Evolutionary conservation across 2,797 vertebrate genomes (phyloP), one percentile per base, ranked within the genome.

Genomic region (Gorsachius magnificus): DNA sequence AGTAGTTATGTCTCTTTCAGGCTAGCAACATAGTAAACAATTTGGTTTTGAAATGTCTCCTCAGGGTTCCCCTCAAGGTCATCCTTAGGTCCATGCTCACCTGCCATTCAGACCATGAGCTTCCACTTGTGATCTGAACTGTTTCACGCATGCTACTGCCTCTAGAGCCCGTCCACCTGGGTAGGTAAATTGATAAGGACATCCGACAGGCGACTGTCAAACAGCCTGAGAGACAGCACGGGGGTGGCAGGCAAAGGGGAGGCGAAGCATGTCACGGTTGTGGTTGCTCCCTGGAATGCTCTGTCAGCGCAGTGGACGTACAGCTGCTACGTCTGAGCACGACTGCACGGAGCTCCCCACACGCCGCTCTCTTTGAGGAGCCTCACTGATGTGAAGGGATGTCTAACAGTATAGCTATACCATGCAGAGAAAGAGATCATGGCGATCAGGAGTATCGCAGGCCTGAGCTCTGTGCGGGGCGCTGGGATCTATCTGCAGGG

Each of bases 281-380:
- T 17, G 41, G 36, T n/a, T 78, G 80, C 41, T 88, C 35, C 69
- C 50, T 36, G 50, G 89, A 89, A 71, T 0, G 2, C 18, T 50
- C n/a, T 70, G 43, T 46, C 57, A 92, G 71, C 86, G 72, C 38
- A 7, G 1, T 50, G 54, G 54, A 75, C 45, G 15, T 33, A 16
- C 6, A 61, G 74, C 43, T 66, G 78, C 63, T 51, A 11, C 54
- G n/a, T 21, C 38, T 31, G 50, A 87, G 54, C 41, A 35, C 1
- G 8, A 38, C 4, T 41, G 51, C 43, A 15, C 0, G 51, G 58
- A 58, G 64, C 35, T 80, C 48, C 63, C 25, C 56, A 13, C 0
- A 0, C 0, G 1, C 29, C 2, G 3, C 12, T 43, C 33, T 64
- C 45, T 41, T 9, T 0, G 4, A 29, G 35, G 28, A 33, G 7